phyloP scores from a whole-genome alignment of 2,888 invertebrate species.

The Trisateles emortualis region DNA sequence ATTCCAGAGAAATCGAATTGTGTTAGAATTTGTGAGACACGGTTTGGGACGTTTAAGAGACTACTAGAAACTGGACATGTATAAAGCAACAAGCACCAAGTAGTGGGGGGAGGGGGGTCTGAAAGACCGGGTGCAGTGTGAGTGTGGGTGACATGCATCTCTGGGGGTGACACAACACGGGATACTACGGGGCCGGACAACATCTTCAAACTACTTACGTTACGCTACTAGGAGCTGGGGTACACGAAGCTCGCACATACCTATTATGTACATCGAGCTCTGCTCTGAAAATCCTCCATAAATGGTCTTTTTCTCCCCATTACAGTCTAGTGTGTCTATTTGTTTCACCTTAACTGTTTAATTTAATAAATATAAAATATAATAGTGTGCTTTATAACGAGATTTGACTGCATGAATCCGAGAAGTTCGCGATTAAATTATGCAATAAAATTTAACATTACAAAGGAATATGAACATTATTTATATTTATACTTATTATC shows the following conservation, averaged over 20 bases:
- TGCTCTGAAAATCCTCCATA: conserved; percentile 37
- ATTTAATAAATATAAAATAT: conserved; percentile 22
- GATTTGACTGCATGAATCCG: conserved; percentile 88
- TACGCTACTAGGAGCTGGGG: conserved; percentile 52
- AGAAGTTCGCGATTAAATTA: conserved; percentile 57
- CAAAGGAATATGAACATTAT: conserved; percentile 44
- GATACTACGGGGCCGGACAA: conserved; percentile 72
- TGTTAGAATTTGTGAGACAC: conserved; percentile 25
- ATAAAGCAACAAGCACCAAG: conserved; percentile 48
- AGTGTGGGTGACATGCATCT: conserved; percentile 61
- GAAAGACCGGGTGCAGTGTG: conserved; percentile 55
- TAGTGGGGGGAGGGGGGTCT: conserved; percentile 33
- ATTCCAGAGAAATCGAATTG: conserved; percentile 18
- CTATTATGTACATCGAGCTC: conserved; percentile 49
- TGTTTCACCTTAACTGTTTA: conserved; percentile 22
- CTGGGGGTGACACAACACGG: conserved; percentile 58
- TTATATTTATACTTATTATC: conserved; percentile 36
- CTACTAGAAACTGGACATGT: conserved; percentile 27
- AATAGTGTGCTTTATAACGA: conserved; percentile 87
- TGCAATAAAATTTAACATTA: conserved; percentile 47
- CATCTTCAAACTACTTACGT: conserved; percentile 78
- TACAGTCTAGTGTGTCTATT: conserved; percentile 38
- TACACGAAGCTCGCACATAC: conserved; percentile 51
- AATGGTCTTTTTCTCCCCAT: conserved; percentile 79
- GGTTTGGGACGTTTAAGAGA: conserved; percentile 17